phyloP scores from a whole-genome alignment of 2,113 vertebrate species.

The Lynx canadensis region DNA sequence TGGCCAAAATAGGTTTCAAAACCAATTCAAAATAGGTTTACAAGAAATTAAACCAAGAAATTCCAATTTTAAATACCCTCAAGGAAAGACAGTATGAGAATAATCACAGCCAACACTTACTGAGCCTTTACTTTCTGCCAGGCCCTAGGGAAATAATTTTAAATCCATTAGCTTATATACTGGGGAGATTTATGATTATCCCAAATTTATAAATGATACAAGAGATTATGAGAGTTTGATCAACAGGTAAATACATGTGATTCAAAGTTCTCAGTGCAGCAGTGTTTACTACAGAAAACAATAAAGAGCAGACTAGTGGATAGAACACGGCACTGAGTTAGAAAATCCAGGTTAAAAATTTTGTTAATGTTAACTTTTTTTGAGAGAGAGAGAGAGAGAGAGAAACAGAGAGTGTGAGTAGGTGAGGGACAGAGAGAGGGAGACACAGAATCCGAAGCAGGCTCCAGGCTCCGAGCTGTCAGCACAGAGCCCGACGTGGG shows the following conservation, averaged over 20 bases:
- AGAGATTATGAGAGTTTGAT: neutral
- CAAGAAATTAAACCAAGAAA: neutral
- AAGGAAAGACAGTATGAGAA: neutral
- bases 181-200: neutral
- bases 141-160: neutral
- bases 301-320: neutral
- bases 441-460: too few species aligned
- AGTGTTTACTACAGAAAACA: neutral
- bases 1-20: neutral
- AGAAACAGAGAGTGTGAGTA: too few species aligned
- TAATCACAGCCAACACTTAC: neutral
- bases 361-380: too few species aligned
- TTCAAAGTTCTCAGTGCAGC: neutral
- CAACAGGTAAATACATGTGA: neutral
- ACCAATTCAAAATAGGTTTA: neutral
- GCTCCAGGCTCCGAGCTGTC: too few species aligned
- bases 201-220: slow-evolving; percentile 19
- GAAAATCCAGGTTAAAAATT: neutral
- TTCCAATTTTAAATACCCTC: neutral
- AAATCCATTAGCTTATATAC: neutral
- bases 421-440: too few species aligned
- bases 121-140: neutral
- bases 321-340: neutral
- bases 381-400: too few species aligned
- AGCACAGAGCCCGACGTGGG: too few species aligned